Conservation (phyloP, 37 sponge, comb jelly and placozoan species). For the Agelas oroides region DNA sequence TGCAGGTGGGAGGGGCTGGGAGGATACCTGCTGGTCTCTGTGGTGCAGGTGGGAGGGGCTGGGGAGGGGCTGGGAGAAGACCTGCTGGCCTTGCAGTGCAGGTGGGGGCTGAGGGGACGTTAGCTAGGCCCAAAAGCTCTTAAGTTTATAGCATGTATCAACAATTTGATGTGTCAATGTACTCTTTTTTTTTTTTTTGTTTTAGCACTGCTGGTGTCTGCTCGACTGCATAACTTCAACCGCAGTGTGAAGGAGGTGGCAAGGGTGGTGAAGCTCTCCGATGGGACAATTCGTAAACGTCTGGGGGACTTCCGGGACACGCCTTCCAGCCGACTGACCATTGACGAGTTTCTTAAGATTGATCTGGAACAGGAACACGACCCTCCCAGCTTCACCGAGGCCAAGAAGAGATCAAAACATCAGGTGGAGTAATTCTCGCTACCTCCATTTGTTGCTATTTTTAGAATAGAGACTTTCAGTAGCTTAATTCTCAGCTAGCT, state of each 20-base stretch:
- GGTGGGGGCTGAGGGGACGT: no score
- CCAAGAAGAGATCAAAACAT: constrained; percentile 55
- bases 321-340: constrained; percentile 95
- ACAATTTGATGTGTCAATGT: no score
- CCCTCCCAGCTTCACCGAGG: constrained; percentile 89
- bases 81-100: no score
- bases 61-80: no score
- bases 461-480: no score
- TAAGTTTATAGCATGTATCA: no score
- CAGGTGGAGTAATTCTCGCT: background rate
- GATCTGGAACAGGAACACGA: constrained; percentile 98
- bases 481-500: background rate
- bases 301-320: constrained; percentile 94
- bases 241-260: constrained; percentile 84
- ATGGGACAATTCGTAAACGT: constrained; percentile 90
- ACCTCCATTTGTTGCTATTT: background rate
- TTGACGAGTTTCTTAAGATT: constrained; percentile 96
- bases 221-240: constrained; percentile 88
- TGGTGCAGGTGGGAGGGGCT: constrained; percentile 73
- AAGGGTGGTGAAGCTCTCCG: constrained; percentile 85
- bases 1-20: constrained; percentile 77
- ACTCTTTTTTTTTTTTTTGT: no score
- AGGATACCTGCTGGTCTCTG: constrained; percentile 83
- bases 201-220: constrained; percentile 91
- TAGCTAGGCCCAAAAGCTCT: no score